phyloP scores from a whole-genome alignment of 2,888 invertebrate species.

The Drosophila parthenogenetica region DNA sequence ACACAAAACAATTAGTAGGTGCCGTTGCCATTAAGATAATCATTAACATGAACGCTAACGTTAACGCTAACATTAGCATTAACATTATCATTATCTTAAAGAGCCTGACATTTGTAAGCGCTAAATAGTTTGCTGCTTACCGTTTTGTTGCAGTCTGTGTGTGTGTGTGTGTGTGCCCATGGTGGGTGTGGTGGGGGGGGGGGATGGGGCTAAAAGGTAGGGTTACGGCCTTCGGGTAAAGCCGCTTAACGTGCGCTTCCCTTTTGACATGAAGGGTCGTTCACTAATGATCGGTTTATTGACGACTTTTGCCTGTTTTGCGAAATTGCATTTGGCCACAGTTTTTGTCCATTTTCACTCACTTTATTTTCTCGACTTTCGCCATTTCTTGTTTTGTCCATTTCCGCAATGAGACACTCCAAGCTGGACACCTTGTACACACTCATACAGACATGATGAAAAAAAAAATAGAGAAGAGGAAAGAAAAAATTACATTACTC shows the following conservation, averaged over 20 bases:
- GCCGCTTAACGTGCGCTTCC: slow-evolving; percentile 59
- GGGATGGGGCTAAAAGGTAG: neutral
- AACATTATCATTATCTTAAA: slow-evolving; percentile 17
- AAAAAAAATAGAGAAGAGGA: neutral
- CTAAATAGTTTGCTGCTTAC: slow-evolving; percentile 27
- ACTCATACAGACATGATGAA: neutral
- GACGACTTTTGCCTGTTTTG: slow-evolving; percentile 40
- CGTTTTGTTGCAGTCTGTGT: slow-evolving; percentile 2
- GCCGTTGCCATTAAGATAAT: slow-evolving; percentile 12
- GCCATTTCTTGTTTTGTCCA: slow-evolving; percentile 13
- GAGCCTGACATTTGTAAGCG: slow-evolving; percentile 21
- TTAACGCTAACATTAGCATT: slow-evolving; percentile 13
- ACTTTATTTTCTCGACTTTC: slow-evolving; percentile 1
- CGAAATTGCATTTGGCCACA: slow-evolving; percentile 66
- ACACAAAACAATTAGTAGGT: neutral
- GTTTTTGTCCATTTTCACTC: slow-evolving; percentile 28
- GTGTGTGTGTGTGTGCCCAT: too few relatives aligned
- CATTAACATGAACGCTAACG: slow-evolving; percentile 1
- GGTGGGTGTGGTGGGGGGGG: neutral
- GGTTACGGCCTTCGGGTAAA: slow-evolving; percentile 50
- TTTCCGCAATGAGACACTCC: slow-evolving; percentile 3
- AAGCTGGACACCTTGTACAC: neutral
- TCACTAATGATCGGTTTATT: slow-evolving; percentile 46
- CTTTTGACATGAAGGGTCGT: slow-evolving; percentile 35
- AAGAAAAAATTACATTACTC: slow-evolving; percentile 30